Base-by-base conservation (phyloP, 2,113 vertebrate species). In the Vanacampus margaritifer region DNA sequence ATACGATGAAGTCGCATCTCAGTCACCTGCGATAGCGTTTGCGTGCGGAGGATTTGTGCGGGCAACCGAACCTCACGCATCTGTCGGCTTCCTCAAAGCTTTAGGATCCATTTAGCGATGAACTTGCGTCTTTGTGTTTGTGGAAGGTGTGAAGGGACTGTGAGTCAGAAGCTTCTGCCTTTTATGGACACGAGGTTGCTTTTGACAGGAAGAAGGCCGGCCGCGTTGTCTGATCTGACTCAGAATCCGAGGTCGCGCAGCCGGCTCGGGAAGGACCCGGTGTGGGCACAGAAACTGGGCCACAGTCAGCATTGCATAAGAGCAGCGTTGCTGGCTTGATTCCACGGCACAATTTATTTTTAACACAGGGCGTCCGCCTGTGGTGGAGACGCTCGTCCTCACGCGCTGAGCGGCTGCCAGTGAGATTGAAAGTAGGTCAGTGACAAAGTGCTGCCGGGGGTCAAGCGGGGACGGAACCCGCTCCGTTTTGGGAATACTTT, bases 301-400 rank as follows among this genome's bases (percentile, higher is more conserved):
- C 87, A 86, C 41, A 61, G 58, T 71, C 74, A 53, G 68, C 39
- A 64, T 90, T 89, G 80, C 75, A 75, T 88, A 88, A 90, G 78
- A 0, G 57, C 73, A 0, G 78, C 84, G 86, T 88, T 88, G 85
- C 89, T 79, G 85, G 84, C 85, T 61, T 81, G 81, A 84, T 77
- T 81, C 71, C 51, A 11, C 24, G 78, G 35, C 74, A 48, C 79
- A 72, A 73, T 88, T 86, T 89, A 89, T 90, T 86, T 90, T 86
- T 88, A 88, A 87, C 83, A 62, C 81, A 79, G 65, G 61, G 67
- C 80, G 73, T 67, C 64, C 9, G 84, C 86, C 79, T 28, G 68
- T 73, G 69, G 82, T 84, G 76, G 82, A 85, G 78, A 78, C 64
- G 64, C 68, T 73, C 53, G 67, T 84, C 76, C 71, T 87, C 81